These are phyloP conservation scores for Montifringilla adamsi DNA, from an alignment of 2,113 vertebrate genomes.

Conservation along the genomic window DNA sequence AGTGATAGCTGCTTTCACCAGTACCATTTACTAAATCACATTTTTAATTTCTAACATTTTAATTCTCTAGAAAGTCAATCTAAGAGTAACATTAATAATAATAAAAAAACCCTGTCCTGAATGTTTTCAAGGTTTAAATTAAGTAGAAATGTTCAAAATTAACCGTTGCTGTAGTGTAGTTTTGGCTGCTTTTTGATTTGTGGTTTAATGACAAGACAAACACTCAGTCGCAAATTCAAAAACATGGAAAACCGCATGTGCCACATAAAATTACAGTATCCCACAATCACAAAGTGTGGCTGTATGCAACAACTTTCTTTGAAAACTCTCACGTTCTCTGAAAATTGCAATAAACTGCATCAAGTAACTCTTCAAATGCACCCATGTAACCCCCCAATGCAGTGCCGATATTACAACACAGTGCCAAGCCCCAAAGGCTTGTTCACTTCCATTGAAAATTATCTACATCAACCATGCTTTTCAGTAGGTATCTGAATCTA, in stretches of 20 bases:
- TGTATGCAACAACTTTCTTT: not conserved
- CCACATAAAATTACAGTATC: not conserved
- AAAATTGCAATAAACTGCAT: not conserved
- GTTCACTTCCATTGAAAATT: not conserved
- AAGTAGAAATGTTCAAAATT: not conserved
- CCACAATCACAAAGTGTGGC: not conserved
- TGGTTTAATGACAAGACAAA: not conserved
- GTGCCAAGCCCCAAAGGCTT: not conserved
- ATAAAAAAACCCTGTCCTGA: not conserved
- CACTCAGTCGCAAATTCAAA: not conserved
- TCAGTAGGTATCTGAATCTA: not conserved
- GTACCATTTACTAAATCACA: not conserved
- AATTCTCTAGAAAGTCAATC: not conserved
- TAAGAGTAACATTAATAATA: not conserved
- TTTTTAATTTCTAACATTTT: not conserved
- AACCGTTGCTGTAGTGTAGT: not conserved
- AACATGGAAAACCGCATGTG: not conserved
- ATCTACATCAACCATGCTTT: not conserved
- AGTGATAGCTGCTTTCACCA: not conserved
- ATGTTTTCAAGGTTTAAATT: not conserved
- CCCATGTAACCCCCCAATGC: not conserved
- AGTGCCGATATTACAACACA: not conserved
- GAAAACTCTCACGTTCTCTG: not conserved
- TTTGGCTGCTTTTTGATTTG: not conserved
- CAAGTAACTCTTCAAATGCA: not conserved